A percentile compares a stretch with the other conserved stretches of the same genome.
These are phyloP conservation scores for Pentalonia nigronervosa DNA, from an alignment of 1,140 invertebrate genomes.

Conservation along the genomic window DNA sequence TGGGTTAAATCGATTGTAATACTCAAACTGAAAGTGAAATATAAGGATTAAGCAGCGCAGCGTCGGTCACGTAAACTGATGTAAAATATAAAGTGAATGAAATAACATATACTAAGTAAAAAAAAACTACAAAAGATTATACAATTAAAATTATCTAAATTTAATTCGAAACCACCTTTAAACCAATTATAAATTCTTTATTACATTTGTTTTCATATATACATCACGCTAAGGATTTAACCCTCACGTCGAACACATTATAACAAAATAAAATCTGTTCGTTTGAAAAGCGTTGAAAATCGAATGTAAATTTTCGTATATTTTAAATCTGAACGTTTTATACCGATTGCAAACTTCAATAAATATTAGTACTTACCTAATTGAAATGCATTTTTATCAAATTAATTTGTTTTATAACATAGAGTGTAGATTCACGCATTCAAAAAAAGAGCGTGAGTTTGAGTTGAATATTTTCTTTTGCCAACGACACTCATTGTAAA, in stretches of 20 bases:
- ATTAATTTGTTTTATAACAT: not conserved
- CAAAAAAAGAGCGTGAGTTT: not conserved
- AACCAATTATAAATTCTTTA: not conserved
- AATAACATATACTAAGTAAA: not conserved
- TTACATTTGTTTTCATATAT: not conserved
- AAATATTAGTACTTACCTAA: not conserved
- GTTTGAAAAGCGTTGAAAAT: not conserved
- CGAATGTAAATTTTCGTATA: not conserved
- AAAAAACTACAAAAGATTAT: not conserved
- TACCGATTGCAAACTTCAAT: not conserved
- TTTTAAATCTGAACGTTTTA: not conserved
- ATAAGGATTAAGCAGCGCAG: not conserved
- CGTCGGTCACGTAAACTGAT: not conserved
- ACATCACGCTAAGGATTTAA: not conserved
- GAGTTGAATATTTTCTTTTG: conserved; percentile 1
- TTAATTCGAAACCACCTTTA: not conserved
- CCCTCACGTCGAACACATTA: not conserved
- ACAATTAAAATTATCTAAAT: not conserved
- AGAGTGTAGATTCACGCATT: not conserved
- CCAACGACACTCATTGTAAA: not conserved
- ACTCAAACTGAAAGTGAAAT: conserved; percentile 15
- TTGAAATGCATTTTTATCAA: not conserved
- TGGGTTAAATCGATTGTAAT: not conserved
- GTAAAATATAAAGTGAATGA: conserved; percentile 4
- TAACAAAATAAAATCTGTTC: not conserved